These are phyloP conservation scores for Eustalomyia histrio DNA, from an alignment of 2,888 invertebrate genomes.

Conservation along the genomic window DNA sequence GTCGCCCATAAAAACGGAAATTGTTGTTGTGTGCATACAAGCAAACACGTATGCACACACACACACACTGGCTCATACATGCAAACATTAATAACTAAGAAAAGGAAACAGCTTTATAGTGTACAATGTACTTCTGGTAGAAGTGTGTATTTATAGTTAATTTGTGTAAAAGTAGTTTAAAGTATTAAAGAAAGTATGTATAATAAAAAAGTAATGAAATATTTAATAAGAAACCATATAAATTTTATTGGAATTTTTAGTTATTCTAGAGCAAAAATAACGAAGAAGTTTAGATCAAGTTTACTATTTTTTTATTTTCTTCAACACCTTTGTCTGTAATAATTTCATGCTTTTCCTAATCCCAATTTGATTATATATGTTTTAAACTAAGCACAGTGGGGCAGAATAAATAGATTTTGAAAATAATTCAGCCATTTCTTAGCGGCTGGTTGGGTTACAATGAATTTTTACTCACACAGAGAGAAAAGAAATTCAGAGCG, in stretches of 20 bases:
- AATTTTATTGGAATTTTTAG: not conserved
- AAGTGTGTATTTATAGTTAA: not conserved
- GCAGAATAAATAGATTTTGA: no score
- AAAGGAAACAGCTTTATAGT: not conserved
- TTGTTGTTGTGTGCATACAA: slow-evolving; percentile 3
- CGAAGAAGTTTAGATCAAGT: not conserved
- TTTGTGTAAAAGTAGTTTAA: not conserved
- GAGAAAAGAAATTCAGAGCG: no score
- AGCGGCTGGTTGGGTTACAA: no score
- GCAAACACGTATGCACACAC: not conserved
- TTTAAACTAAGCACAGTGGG: no score
- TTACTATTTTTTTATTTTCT: not conserved
- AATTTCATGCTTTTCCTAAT: not conserved
- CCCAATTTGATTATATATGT: not conserved
- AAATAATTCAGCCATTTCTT: no score
- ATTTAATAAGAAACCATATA: not conserved
- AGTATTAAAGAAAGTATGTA: not conserved
- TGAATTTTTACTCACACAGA: no score
- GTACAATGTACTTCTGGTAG: not conserved
- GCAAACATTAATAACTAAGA: not conserved
- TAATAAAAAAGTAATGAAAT: slow-evolving; percentile 7
- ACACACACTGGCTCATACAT: not conserved
- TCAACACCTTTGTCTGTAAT: not conserved
- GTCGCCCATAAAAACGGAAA: slow-evolving; percentile 6
- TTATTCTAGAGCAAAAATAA: not conserved